Conservation (phyloP, 2,797 vertebrate genomes). For the Sebastolobus alascanus region DNA sequence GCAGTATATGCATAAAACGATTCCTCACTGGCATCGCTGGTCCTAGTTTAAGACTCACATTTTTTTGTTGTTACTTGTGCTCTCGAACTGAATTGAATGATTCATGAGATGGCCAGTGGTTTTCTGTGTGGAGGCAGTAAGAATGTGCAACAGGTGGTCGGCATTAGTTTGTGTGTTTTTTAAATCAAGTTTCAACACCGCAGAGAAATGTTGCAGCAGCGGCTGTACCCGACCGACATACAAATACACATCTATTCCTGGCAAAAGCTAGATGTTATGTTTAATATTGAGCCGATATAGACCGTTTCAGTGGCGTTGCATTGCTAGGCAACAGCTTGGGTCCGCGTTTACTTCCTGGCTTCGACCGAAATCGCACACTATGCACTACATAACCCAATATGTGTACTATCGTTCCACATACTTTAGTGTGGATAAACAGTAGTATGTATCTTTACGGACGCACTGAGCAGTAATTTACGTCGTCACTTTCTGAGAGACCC, state of each 20-base stretch:
- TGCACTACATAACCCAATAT: too few relatives aligned
- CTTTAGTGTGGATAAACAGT: too few relatives aligned
- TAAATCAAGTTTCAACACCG: slow-evolving; percentile 29
- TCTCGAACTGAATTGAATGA: background rate
- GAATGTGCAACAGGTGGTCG: slow-evolving; percentile 33
- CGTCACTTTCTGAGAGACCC: fast-evolving
- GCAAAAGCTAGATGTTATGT: background rate
- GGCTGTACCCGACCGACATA: background rate
- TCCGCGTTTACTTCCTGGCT: too few relatives aligned
- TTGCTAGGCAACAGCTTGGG: too few relatives aligned
- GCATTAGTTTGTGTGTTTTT: slow-evolving; percentile 14
- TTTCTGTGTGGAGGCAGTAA: slow-evolving; percentile 19
- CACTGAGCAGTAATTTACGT: too few relatives aligned
- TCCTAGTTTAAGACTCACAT: background rate
- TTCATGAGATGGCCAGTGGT: background rate
- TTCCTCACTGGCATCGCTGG: background rate
- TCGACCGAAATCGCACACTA: too few relatives aligned
- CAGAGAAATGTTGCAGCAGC: background rate
- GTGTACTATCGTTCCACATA: too few relatives aligned
- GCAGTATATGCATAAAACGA: background rate
- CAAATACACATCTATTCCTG: background rate
- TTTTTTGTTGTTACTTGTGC: background rate
- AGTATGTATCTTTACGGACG: too few relatives aligned
- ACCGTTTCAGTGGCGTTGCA: background rate
- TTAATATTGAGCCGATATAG: background rate